Conservation (phyloP, 2,888 invertebrate species). For the Leistus spinibarbis region DNA sequence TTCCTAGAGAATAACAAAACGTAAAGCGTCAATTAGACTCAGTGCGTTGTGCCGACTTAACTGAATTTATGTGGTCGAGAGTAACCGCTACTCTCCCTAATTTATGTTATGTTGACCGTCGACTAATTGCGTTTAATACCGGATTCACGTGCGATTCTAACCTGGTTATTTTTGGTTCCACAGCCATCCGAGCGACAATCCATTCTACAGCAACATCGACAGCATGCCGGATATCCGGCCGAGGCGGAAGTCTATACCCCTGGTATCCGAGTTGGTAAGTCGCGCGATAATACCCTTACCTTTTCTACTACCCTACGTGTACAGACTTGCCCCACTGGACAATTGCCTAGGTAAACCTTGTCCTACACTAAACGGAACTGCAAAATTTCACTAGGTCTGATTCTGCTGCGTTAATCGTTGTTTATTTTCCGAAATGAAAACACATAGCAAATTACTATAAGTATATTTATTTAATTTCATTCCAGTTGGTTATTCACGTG, state of each 20-base stretch:
- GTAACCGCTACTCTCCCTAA: background rate
- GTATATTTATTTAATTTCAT: too few relatives aligned
- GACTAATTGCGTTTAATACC: background rate
- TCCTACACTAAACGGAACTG: too few relatives aligned
- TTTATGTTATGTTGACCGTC: background rate
- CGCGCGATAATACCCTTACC: slow-evolving; percentile 26
- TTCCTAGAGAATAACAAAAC: background rate
- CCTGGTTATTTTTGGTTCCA: slow-evolving; percentile 47
- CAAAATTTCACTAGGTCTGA: too few relatives aligned
- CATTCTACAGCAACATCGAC: slow-evolving; percentile 99
- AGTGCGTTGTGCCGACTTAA: background rate
- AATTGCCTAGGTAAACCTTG: background rate
- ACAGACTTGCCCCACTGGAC: background rate
- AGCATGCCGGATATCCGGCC: slow-evolving; percentile 99
- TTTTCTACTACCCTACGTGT: background rate
- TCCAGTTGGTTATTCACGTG: too few relatives aligned
- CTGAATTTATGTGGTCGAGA: background rate
- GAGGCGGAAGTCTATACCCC: slow-evolving; percentile 93
- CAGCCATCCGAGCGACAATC: slow-evolving; percentile 93
- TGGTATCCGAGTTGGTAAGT: slow-evolving; percentile 99
- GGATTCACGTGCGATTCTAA: slow-evolving; percentile 9
- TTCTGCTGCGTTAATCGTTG: too few relatives aligned
- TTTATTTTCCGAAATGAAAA: too few relatives aligned
- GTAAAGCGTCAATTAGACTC: too few relatives aligned
- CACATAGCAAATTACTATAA: too few relatives aligned